These are phyloP conservation scores for Stenodera caucasica DNA, from an alignment of 2,888 invertebrate species.

Conservation along the genomic window DNA sequence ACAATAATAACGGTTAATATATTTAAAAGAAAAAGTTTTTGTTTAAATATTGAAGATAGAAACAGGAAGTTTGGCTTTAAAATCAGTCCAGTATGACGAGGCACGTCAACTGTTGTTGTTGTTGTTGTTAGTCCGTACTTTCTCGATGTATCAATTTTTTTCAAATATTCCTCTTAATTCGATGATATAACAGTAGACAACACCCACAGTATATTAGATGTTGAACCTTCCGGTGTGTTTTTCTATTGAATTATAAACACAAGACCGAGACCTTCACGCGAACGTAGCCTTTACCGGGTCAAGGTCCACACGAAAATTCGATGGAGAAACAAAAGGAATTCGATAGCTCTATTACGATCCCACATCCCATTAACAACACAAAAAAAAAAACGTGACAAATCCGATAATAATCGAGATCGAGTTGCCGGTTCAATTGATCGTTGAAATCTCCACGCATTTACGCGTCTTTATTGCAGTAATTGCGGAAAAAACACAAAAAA, in stretches of 20 bases:
- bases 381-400: too few relatives aligned
- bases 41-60: not conserved
- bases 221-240: not conserved
- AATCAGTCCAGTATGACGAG: constrained; percentile 7
- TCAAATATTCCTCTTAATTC: not conserved
- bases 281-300: constrained; percentile 8
- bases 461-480: too few relatives aligned
- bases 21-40: not conserved
- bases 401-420: too few relatives aligned
- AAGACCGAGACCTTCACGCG: constrained; percentile 17
- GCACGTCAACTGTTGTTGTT: not conserved
- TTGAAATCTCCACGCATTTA: constrained; percentile 6
- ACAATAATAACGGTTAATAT: not conserved
- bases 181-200: not conserved
- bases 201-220: not conserved
- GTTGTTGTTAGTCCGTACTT: not conserved
- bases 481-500: too few relatives aligned
- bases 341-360: not conserved
- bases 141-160: not conserved
- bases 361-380: not conserved
- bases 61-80: constrained; percentile 4
- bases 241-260: not conserved
- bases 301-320: constrained; percentile 12
- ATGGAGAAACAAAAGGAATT: not conserved
- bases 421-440: constrained; percentile 1